Evolutionary conservation across 2,888 invertebrate genomes (phyloP), one percentile per base, ranked within the genome.

Genomic region (Idaea straminata): DNA sequence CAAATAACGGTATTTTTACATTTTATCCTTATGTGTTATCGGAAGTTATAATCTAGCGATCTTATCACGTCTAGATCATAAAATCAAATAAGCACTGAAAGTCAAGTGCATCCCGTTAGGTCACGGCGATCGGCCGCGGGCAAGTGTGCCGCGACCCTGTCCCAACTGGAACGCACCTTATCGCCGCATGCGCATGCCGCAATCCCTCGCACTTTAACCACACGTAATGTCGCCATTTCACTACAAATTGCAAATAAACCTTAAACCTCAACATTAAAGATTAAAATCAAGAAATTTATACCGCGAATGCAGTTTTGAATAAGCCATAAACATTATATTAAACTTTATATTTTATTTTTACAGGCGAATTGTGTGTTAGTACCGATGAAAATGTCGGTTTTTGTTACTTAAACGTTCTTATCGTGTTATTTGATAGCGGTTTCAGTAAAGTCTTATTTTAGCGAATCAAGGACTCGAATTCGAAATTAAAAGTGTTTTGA

Each of bases 101-200:
- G 81, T 81, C 83, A 81, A 80, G 77, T 81, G 76, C 77, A 75
- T 79, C 79, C 83, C 83, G 83, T 83, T 77, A 77, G 83, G 83
- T 83, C 82, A 81, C 74, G 77, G 77, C 73, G 67, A 69, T 70
- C 68, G 25, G 57, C 64, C 35, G 38, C 59, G 66, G 61, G 69
- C 74, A 79, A 79, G 76, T 82, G 65, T 81, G 82, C 77, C 81
- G 76, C 79, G 84, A 77, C 74, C 82, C 78, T 74, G 79, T 77
- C 75, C 79, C 72, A 78, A 77, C 76, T 79, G 75, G 77, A 69
- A 78, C 77, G 75, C 72, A 69, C 79, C 76, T 80, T 83, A 82
- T 79, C 83, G 79, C 79, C 72, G 78, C 71, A 77, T 73, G 68
- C 78, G 81, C 47, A 47, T 47, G 47, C 47, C 47, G 47, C 79